Percentiles rank a stretch among this genome's conserved stretches.
Evolutionary conservation across 2,797 vertebrate species (phyloP).

Genomic region (Spinus olivaceus): DNA sequence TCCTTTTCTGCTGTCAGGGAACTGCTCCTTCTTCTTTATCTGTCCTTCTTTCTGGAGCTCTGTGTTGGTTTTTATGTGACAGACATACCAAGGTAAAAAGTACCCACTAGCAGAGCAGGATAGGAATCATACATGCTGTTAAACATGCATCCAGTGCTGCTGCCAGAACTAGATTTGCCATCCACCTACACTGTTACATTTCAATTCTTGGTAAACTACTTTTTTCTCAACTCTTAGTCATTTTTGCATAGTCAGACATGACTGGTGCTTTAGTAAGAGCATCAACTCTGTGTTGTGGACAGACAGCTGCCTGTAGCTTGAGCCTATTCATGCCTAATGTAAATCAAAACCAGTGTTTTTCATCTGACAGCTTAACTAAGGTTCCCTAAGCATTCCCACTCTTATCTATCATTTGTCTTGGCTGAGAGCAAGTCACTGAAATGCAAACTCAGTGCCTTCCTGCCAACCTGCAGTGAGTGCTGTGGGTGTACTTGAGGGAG

Average conservation of each 20-base stretch:
- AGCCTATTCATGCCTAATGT: neutral
- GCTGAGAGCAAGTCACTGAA: neutral
- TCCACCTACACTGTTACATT: neutral
- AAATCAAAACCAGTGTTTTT: neutral
- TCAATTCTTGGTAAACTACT: neutral
- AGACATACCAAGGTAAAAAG: neutral
- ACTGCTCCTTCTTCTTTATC: neutral
- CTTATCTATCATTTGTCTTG: neutral
- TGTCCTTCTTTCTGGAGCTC: neutral
- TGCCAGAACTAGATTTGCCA: neutral
- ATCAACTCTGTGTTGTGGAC: neutral
- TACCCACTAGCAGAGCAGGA: neutral
- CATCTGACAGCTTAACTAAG: neutral
- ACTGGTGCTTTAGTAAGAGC: neutral
- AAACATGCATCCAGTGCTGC: neutral
- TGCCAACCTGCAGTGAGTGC: neutral
- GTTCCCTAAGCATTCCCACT: neutral
- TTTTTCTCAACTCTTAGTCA: neutral
- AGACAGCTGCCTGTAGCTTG: neutral
- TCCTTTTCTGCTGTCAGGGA: neutral
- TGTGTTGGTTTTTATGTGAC: neutral
- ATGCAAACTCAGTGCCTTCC: neutral
- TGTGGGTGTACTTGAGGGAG: fast-evolving
- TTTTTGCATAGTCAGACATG: neutral
- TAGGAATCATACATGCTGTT: neutral